These are phyloP conservation scores for Cheilosia urbana DNA, from an alignment of 2,888 invertebrate genomes.

Conservation along the genomic window DNA sequence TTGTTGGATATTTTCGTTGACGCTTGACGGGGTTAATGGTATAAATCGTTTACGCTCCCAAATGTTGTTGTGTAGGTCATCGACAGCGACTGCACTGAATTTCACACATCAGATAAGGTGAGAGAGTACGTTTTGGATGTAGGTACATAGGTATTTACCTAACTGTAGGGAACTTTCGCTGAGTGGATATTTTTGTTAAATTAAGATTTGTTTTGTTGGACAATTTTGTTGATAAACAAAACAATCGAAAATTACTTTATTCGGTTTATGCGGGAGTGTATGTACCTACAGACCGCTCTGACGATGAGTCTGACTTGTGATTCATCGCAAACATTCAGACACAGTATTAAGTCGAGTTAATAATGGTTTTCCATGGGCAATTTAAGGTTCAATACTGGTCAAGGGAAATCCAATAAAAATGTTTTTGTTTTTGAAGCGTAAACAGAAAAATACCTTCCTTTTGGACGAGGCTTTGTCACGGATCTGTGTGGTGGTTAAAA, in stretches of 20 bases:
- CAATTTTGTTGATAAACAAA: background rate
- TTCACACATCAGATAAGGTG: slow-evolving; percentile 51
- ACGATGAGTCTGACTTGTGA: slow-evolving; percentile 8
- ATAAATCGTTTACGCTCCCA: slow-evolving; percentile 62
- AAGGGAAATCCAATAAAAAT: slow-evolving; percentile 10
- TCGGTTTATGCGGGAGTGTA: background rate
- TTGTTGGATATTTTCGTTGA: slow-evolving; percentile 55
- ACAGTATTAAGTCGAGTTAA: background rate
- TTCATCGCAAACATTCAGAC: background rate
- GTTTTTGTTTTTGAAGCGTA: background rate
- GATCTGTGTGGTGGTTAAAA: too few relatives aligned
- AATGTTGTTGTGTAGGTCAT: slow-evolving; percentile 70
- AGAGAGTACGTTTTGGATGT: slow-evolving; percentile 2
- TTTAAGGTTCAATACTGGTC: slow-evolving; percentile 24
- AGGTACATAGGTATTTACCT: background rate
- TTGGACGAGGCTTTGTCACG: too few relatives aligned
- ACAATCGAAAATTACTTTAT: background rate
- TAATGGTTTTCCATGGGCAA: slow-evolving; percentile 11
- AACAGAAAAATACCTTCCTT: too few relatives aligned
- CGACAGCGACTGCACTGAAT: slow-evolving; percentile 46
- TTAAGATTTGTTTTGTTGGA: slow-evolving; percentile 7
- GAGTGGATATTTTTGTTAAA: slow-evolving; percentile 34
- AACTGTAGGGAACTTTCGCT: slow-evolving; percentile 28
- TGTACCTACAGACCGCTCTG: background rate
- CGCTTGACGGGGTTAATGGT: slow-evolving; percentile 64